Conservation (phyloP, 1,140 invertebrate genomes). For the Arion vulgaris region DNA sequence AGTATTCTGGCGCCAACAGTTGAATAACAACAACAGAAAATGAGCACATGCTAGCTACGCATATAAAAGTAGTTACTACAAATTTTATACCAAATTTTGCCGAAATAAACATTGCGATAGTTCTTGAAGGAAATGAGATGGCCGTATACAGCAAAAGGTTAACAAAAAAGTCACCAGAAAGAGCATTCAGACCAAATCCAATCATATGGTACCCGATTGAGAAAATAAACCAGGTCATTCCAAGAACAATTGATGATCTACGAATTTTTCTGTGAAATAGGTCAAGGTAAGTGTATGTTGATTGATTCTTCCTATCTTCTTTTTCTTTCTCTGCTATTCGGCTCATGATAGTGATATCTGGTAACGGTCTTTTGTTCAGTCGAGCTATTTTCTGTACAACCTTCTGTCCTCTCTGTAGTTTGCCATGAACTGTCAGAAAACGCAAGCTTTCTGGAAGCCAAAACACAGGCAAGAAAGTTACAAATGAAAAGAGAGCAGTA, state of each 20-base stretch:
- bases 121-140: not conserved
- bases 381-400: not conserved
- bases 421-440: not conserved
- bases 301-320: not conserved
- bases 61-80: not conserved
- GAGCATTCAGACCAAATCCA: not conserved
- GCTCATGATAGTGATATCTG: not conserved
- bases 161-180: slow-evolving; percentile 11
- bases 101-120: not conserved
- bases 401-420: not conserved
- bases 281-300: not conserved
- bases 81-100: not conserved
- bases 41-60: not conserved
- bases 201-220: not conserved
- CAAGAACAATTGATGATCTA: not conserved
- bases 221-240: not conserved
- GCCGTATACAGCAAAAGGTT: not conserved
- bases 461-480: slow-evolving; percentile 17
- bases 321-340: not conserved
- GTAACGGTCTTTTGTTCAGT: not conserved
- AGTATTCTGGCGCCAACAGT: not conserved
- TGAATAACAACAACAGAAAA: not conserved
- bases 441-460: slow-evolving; percentile 20
- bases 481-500: not conserved
- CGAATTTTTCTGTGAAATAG: not conserved